phyloP scores from a whole-genome alignment of 1,140 invertebrate species.

The Notospermus geniculatus region DNA sequence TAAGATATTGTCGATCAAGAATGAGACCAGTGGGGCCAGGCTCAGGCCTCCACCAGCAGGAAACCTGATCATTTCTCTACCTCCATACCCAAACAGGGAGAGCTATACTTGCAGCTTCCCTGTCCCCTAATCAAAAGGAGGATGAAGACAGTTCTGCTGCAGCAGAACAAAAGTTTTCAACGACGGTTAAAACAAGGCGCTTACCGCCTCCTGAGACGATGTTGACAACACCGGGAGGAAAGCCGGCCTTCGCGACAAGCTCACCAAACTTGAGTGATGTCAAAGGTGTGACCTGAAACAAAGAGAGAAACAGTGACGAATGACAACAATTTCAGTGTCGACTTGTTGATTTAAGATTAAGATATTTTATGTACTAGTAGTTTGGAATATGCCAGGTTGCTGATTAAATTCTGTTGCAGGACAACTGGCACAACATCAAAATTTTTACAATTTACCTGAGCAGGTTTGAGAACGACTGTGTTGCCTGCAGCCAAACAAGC shows the following conservation, averaged over 20 bases:
- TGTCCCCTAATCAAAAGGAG: slow-evolving; percentile 21
- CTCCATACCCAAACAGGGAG: slow-evolving; percentile 17
- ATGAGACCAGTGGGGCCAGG: too few species aligned
- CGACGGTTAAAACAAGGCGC: too few species aligned
- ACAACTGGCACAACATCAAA: too few species aligned
- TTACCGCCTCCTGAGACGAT: slow-evolving; percentile 81
- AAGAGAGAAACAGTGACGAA: background rate
- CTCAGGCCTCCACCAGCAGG: too few species aligned
- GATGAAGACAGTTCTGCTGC: too few species aligned
- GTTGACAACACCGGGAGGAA: slow-evolving; percentile 93
- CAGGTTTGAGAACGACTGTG: slow-evolving; percentile 67
- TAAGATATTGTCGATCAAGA: too few species aligned
- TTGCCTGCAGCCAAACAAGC: slow-evolving; percentile 66
- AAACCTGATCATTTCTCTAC: slow-evolving; percentile 9
- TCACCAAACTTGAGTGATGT: slow-evolving; percentile 94
- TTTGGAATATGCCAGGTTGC: too few species aligned
- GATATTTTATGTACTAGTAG: too few species aligned
- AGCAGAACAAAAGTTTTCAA: too few species aligned
- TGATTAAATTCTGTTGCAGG: too few species aligned
- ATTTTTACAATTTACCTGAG: slow-evolving; percentile 67
- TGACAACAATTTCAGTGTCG: slow-evolving; percentile 1
- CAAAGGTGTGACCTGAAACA: slow-evolving; percentile 64
- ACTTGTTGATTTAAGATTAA: too few species aligned
- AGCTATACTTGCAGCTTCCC: slow-evolving; percentile 6
- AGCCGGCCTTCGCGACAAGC: slow-evolving; percentile 78